A percentile compares a stretch with the other conserved stretches of the same genome.
Evolutionary conservation across 2,888 invertebrate genomes (phyloP).

Genomic region (Hirtodrosophila confusa): DNA sequence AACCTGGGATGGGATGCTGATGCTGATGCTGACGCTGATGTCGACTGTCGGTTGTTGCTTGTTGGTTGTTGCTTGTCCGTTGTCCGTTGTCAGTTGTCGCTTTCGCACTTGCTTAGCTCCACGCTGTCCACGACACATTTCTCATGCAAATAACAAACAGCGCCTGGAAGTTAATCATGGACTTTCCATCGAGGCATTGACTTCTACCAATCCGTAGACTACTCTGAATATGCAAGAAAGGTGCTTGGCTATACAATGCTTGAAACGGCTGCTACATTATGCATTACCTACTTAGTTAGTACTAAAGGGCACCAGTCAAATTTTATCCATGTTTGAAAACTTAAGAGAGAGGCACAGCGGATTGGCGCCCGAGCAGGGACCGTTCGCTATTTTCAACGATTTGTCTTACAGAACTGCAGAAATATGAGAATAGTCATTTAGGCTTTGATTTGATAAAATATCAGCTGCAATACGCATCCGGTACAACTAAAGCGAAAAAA

Average conservation of each 20-base stretch:
- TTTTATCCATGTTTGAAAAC: constrained; percentile 3
- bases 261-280: constrained; percentile 22
- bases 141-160: constrained; percentile 63
- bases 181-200: constrained; percentile 31
- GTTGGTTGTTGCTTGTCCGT: constrained; percentile 3
- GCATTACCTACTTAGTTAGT: constrained; percentile 23
- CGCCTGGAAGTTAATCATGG: constrained; percentile 25
- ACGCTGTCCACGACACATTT: constrained; percentile 54
- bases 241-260: constrained; percentile 3
- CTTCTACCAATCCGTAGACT: constrained; percentile 31
- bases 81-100: constrained; percentile 53
- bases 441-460: too few species aligned
- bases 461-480: too few species aligned
- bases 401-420: too few species aligned
- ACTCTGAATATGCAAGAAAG: constrained; percentile 35
- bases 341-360: background rate
- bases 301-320: constrained; percentile 10
- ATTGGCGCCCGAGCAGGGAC: constrained; percentile 1
- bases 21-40: constrained; percentile 8
- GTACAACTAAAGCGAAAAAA: too few species aligned
- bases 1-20: constrained; percentile 19
- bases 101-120: constrained; percentile 52
- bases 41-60: constrained; percentile 1
- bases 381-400: too few species aligned
- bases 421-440: too few species aligned